Conservation (phyloP, 2,113 vertebrate genomes). For the Neogobius melanostomus region DNA sequence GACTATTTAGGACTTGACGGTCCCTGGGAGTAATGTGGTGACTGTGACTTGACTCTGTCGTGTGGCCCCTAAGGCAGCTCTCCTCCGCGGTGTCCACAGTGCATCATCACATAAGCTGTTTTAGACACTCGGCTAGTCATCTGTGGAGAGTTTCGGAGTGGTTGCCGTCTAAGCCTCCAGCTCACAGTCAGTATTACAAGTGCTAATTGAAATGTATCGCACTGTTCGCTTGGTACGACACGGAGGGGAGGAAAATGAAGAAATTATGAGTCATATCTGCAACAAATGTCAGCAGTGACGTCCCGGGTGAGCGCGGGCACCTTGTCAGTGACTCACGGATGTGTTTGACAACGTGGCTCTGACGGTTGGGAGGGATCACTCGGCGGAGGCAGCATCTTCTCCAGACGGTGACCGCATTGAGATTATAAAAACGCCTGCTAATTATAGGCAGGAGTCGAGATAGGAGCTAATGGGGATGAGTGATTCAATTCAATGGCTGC, state of each 20-base stretch:
- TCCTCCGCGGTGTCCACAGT: conserved; percentile 22
- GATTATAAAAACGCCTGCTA: conserved; percentile 17
- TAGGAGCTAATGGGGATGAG: conserved; percentile 23
- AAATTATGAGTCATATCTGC: conserved; percentile 61
- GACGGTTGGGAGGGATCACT: conserved; percentile 44
- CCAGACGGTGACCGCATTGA: conserved; percentile 16
- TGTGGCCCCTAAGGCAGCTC: conserved; percentile 25
- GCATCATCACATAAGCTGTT: conserved; percentile 35
- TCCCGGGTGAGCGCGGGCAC: conserved; percentile 45
- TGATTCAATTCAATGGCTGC: conserved; percentile 1
- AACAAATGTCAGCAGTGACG: conserved; percentile 72
- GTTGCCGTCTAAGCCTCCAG: conserved; percentile 10
- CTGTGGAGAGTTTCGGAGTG: conserved; percentile 8
- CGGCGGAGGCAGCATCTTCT: conserved; percentile 21
- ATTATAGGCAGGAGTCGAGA: conserved; percentile 18
- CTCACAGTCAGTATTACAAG: not conserved
- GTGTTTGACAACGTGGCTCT: conserved; percentile 36
- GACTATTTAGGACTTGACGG: conserved; percentile 19
- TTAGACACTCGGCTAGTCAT: conserved; percentile 33
- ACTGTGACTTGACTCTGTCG: conserved; percentile 37
- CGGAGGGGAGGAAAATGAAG: conserved; percentile 44
- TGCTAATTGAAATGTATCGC: conserved; percentile 28
- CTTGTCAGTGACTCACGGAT: conserved; percentile 61
- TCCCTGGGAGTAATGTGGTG: not conserved
- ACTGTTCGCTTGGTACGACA: conserved; percentile 16